Conservation (phyloP, 2,113 vertebrate species). For the Microcebus ravelobensis region DNA sequence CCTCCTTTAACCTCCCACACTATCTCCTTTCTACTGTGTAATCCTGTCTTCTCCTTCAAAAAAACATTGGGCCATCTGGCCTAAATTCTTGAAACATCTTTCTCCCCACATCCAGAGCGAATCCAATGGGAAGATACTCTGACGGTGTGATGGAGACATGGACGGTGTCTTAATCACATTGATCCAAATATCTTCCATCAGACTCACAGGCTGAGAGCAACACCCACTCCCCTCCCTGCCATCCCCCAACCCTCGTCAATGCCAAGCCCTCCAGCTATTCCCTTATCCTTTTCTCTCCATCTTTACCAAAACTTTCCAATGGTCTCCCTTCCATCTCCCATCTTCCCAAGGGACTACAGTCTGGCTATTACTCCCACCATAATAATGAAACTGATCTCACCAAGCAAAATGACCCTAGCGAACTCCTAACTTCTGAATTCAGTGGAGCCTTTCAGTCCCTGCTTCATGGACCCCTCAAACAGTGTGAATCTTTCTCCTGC, state of each 20-base stretch:
- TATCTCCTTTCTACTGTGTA: not conserved
- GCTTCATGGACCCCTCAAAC: not conserved
- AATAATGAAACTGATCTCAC: not conserved
- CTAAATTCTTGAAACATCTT: not conserved
- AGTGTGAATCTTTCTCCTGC: not conserved
- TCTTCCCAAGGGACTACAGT: not conserved
- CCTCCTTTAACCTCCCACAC: not conserved
- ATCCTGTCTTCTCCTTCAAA: not conserved
- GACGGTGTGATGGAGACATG: not conserved
- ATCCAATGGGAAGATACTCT: too few species aligned
- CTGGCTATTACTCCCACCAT: not conserved
- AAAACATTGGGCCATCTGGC: not conserved
- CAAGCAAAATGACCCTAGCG: not conserved
- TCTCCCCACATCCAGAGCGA: not conserved
- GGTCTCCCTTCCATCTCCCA: not conserved
- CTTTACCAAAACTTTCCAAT: not conserved
- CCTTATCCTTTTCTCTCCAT: not conserved
- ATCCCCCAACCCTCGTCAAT: not conserved
- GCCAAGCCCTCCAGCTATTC: not conserved
- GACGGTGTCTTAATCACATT: not conserved
- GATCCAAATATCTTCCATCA: not conserved
- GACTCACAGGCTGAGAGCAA: not conserved
- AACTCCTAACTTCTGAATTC: constrained; percentile 9
- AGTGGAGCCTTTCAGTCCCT: not conserved
- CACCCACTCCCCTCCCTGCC: too few species aligned